Evolutionary conservation across 2,888 invertebrate genomes (phyloP), one percentile per base, ranked within the genome.

Genomic region (Brachypalpus laphriformis): DNA sequence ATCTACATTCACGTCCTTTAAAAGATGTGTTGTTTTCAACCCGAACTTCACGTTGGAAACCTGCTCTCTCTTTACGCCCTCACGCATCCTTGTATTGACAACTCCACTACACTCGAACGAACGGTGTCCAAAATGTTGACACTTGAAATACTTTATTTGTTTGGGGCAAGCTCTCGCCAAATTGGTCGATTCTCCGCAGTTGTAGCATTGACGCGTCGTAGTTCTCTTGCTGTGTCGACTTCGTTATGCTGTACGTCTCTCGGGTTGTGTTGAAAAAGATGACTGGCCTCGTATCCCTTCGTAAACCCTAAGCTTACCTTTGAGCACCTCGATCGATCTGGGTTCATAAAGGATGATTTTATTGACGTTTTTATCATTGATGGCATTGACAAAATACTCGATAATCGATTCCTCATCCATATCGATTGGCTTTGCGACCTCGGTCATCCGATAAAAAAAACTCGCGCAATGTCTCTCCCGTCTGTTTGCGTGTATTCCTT

Each of bases 1-100:
- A 2, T 57, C 31, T 9, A 70, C 57, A 18, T 57, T 57, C 1
- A 70, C 56, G 3, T 45, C 56, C 40, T 57, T 57, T 5, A 71
- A 25, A 5, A 25, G 25, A 25, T 25, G 25, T 25, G 2, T 25
- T 25, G 25, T 25, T 25, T 5, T 25, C 9, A n/a, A 71, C 14
- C 57, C 45, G 45, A 70, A 70, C 45, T 57, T 57, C 5, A 16
- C 34, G 34, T 57, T 45, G 5, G 34, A 11, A 3, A 47, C 34
- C 1, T 14, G 16, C 28, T 68, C 54, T 8, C 16, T 68, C 14
- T 56, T 54, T 25, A 9, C n/a, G 3, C 7, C 47, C 11, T 61
- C 7, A 22, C 34, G 34, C 7, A 3, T 0, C 37, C 37, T 61
- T 25, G 25, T 25, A 2, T 25, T 25, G 5, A 2, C 25, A 4